Conservation (phyloP, 2,797 vertebrate species). For the Leontocebus nigricollis region DNA sequence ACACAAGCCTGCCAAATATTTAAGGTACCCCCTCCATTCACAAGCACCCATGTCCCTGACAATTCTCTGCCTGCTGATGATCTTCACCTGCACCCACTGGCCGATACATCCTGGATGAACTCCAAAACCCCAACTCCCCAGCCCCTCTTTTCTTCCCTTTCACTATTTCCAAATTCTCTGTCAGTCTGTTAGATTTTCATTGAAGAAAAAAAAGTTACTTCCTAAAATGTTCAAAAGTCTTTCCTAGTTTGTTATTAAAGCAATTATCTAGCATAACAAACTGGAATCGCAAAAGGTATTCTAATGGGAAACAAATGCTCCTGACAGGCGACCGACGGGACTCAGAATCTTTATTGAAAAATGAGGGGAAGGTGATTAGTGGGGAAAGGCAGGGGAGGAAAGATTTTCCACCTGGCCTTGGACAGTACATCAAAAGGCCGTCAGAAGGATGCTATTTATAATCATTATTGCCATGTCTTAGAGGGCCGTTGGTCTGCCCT, state of each 20-base stretch:
- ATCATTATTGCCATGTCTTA: constrained; percentile 83
- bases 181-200: constrained; percentile 81
- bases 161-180: constrained; percentile 75
- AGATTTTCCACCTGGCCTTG: constrained; percentile 89
- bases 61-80: background rate
- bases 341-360: constrained; percentile 87
- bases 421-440: constrained; percentile 86
- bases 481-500: constrained; percentile 56
- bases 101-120: constrained; percentile 26
- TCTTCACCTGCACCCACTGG: constrained; percentile 48
- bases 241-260: constrained; percentile 91
- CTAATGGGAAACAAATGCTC: constrained; percentile 91
- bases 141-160: background rate
- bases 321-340: constrained; percentile 75
- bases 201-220: constrained; percentile 85
- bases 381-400: constrained; percentile 83
- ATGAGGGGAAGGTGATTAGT: constrained; percentile 86
- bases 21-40: no score
- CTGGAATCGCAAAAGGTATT: constrained; percentile 83
- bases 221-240: constrained; percentile 90
- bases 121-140: background rate
- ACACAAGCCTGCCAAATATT: no score
- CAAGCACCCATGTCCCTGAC: fast-evolving
- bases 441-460: constrained; percentile 86
- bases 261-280: constrained; percentile 91